Conservation (phyloP, 2,113 vertebrate genomes). For the Cyanoliseus patagonus region DNA sequence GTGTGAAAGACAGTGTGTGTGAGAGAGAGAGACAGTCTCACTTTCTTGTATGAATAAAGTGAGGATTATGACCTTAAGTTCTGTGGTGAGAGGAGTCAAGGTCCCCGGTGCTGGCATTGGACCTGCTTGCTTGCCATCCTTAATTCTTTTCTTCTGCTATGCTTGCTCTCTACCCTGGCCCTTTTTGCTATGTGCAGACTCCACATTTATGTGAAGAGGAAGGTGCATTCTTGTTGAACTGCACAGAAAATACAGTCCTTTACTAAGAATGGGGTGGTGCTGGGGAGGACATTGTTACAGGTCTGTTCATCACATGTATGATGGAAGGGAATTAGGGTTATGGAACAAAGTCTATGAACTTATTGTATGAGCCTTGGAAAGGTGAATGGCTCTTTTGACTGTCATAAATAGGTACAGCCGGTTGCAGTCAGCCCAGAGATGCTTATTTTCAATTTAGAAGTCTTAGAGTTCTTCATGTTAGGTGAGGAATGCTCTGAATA, state of each 20-base stretch:
- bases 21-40: background rate
- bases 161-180: rapidly evolving
- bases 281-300: background rate
- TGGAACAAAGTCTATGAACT: background rate
- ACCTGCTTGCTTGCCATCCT: background rate
- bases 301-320: background rate
- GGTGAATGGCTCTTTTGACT: background rate
- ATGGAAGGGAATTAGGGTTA: background rate
- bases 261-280: background rate
- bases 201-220: background rate
- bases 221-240: background rate
- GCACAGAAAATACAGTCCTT: background rate
- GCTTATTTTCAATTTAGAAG: background rate
- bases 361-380: background rate
- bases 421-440: background rate
- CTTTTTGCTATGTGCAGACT: background rate
- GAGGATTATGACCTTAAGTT: background rate
- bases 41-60: background rate
- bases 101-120: background rate
- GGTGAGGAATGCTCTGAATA: background rate
- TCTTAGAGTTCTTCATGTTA: background rate
- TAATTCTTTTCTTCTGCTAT: background rate
- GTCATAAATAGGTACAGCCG: background rate
- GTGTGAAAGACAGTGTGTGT: background rate
- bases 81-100: background rate